Percentiles rank a stretch among this genome's conserved stretches.
Conservation (phyloP, 2,113 vertebrate genomes). For the Planiliza haematocheilus region DNA sequence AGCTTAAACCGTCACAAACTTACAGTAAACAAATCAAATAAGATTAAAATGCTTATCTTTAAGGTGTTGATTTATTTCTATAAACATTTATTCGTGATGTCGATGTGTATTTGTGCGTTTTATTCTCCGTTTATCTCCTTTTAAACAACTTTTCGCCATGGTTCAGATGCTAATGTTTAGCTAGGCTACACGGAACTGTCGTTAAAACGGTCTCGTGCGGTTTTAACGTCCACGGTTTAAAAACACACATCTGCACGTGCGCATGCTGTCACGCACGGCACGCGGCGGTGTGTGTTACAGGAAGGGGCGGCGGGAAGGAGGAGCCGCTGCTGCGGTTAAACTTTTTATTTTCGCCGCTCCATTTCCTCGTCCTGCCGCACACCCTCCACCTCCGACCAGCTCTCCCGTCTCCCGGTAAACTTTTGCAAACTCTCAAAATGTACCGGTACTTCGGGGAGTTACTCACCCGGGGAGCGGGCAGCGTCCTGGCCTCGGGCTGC, state of each 20-base stretch:
- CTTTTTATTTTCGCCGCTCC: neutral
- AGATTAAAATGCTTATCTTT: neutral
- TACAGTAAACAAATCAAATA: neutral
- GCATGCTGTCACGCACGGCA: neutral
- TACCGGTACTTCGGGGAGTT: constrained; percentile 88
- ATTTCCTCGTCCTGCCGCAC: constrained; percentile 9
- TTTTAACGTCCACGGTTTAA: neutral
- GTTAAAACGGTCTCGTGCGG: neutral
- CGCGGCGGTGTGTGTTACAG: constrained; percentile 17
- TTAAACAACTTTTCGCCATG: neutral
- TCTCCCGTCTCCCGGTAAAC: neutral
- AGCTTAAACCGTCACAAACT: neutral
- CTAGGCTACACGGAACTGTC: neutral
- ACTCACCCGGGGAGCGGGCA: constrained; percentile 80
- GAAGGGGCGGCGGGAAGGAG: constrained; percentile 63
- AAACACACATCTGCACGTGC: neutral
- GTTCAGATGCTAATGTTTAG: neutral
- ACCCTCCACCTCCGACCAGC: neutral
- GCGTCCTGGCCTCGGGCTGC: constrained; percentile 68
- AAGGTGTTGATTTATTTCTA: neutral
- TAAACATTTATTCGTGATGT: neutral
- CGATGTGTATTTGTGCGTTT: neutral
- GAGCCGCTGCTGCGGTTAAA: constrained; percentile 12
- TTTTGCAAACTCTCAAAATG: constrained; percentile 71
- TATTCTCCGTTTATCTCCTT: neutral